Conservation (phyloP, 1,140 invertebrate species). For the Zaprionus kolodkinae region DNA sequence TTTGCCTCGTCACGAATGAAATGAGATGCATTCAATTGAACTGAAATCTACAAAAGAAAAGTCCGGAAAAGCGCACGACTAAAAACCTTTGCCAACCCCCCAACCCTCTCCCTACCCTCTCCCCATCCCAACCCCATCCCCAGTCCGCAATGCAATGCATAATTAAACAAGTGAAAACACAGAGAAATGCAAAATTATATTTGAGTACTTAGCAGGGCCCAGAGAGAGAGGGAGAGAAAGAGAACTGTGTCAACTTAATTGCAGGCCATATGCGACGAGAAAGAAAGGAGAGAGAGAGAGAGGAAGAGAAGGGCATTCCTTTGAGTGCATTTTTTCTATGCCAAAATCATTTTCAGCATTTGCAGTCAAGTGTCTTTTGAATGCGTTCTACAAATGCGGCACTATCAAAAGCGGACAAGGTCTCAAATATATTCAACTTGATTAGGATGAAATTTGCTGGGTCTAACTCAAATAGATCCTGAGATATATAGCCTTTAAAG, state of each 20-base stretch:
- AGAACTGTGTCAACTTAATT: slow-evolving; percentile 10
- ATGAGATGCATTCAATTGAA: slow-evolving; percentile 80
- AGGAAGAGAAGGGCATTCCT: neutral
- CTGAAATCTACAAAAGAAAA: slow-evolving; percentile 42
- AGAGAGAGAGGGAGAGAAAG: neutral
- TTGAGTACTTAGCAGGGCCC: slow-evolving; percentile 2
- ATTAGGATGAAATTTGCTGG: neutral
- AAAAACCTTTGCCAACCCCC: neutral
- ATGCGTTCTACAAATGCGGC: neutral
- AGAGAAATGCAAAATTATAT: slow-evolving; percentile 8
- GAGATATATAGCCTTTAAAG: neutral
- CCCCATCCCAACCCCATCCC: neutral
- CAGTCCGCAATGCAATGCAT: slow-evolving; percentile 7
- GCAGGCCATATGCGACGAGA: neutral
- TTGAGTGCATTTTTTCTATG: neutral
- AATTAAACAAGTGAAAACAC: slow-evolving; percentile 13
- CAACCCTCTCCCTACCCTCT: neutral
- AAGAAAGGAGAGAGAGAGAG: neutral
- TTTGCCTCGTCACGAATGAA: slow-evolving; percentile 59
- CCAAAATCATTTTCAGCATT: neutral
- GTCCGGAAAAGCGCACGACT: slow-evolving; percentile 44
- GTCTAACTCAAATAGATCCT: neutral
- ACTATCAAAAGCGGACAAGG: neutral
- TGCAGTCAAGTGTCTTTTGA: neutral
- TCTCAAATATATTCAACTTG: neutral